Evolutionary conservation across 37 sponge, comb jelly and placozoan genomes (phyloP).

Genomic region (Cliona cf. orientalis): DNA sequence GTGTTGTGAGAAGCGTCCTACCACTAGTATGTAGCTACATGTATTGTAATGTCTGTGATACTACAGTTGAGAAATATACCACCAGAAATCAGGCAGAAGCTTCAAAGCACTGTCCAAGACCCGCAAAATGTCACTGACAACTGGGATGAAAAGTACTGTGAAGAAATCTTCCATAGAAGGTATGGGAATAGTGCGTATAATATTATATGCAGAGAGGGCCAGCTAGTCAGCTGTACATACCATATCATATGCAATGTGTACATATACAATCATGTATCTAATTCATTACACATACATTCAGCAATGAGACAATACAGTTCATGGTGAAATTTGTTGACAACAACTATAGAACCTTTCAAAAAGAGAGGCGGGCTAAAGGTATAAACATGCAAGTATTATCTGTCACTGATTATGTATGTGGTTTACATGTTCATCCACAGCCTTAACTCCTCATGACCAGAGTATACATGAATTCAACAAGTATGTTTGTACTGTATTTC

Average conservation of each 20-base stretch:
- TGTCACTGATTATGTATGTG: background rate
- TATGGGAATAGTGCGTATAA: background rate
- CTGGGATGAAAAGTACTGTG: slow-evolving; percentile 28
- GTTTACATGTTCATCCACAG: slow-evolving; percentile 18
- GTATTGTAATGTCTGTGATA: background rate
- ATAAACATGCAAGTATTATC: background rate
- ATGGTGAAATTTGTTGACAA: slow-evolving; percentile 18
- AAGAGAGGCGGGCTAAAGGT: slow-evolving; percentile 29
- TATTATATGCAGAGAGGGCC: background rate
- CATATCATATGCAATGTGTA: too few species aligned
- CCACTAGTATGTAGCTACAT: background rate
- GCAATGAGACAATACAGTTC: slow-evolving; percentile 33
- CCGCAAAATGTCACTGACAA: background rate
- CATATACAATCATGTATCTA: too few species aligned
- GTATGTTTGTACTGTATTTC: background rate
- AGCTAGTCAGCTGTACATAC: background rate
- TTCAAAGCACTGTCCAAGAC: background rate
- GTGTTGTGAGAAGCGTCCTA: too few species aligned
- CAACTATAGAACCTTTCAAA: slow-evolving; percentile 14
- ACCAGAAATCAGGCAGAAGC: background rate
- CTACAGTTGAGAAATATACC: slow-evolving; percentile 6
- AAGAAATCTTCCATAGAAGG: slow-evolving; percentile 26
- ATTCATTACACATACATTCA: background rate
- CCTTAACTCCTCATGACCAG: slow-evolving; percentile 26
- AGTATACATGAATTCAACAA: slow-evolving; percentile 39